Percentiles rank a stretch among this genome's conserved stretches.
phyloP scores from a whole-genome alignment of 1,140 invertebrate genomes.

The Meloidogyne hapla region DNA sequence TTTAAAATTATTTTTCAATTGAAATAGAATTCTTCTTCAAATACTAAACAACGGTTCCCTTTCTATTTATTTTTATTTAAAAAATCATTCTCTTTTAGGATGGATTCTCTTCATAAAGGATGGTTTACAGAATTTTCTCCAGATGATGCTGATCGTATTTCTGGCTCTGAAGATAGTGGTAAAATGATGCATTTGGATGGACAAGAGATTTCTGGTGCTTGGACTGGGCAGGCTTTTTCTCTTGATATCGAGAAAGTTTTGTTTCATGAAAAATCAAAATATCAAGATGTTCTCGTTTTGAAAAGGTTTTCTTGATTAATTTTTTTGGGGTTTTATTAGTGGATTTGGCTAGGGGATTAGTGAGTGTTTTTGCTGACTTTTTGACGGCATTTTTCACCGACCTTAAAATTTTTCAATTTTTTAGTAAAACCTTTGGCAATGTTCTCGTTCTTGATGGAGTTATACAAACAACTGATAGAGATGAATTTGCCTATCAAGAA shows the following conservation, averaged over 20 bases:
- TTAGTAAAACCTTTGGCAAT: slow-evolving; percentile 80
- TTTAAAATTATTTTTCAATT: too few species aligned
- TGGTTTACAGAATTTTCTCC: slow-evolving; percentile 80
- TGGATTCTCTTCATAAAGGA: slow-evolving; percentile 67
- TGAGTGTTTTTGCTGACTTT: not conserved
- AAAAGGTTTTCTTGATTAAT: slow-evolving; percentile 81
- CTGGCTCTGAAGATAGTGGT: not conserved
- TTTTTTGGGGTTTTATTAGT: too few species aligned
- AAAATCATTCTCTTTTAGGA: not conserved
- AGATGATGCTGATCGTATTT: slow-evolving; percentile 46
- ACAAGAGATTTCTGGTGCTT: slow-evolving; percentile 74
- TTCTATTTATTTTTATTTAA: not conserved
- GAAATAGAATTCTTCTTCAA: too few species aligned
- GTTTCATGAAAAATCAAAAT: slow-evolving; percentile 79
- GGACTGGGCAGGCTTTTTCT: slow-evolving; percentile 87
- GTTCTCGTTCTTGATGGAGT: slow-evolving; percentile 89
- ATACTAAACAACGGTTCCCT: too few species aligned
- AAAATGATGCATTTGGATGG: slow-evolving; percentile 39
- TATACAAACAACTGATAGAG: slow-evolving; percentile 90
- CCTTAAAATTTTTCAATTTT: slow-evolving; percentile 32
- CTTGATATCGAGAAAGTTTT: slow-evolving; percentile 82
- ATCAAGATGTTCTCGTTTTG: slow-evolving; percentile 84
- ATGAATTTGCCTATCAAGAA: slow-evolving; percentile 97
- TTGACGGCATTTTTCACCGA: slow-evolving; percentile 36
- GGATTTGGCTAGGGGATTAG: too few species aligned